Percentiles rank a stretch among this genome's conserved stretches.
Evolutionary conservation across 2,797 vertebrate species (phyloP).

Genomic region (Falco berigora): DNA sequence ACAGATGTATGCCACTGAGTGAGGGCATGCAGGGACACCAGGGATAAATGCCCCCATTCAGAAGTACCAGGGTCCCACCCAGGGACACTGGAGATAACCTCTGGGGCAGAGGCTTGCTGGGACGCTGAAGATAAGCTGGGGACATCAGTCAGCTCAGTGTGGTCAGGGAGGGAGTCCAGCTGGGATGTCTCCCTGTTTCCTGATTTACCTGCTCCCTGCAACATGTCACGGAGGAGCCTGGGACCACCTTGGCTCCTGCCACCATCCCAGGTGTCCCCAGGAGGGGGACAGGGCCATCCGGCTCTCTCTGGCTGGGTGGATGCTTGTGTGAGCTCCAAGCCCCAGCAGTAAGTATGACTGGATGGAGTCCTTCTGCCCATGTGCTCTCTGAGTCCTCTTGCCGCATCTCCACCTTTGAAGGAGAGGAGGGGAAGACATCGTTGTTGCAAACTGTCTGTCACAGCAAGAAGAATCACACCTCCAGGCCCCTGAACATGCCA

Average conservation of each 20-base stretch:
- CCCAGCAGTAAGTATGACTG: rapidly evolving
- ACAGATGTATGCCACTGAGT: rapidly evolving
- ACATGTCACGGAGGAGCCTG: rapidly evolving
- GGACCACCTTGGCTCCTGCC: not conserved
- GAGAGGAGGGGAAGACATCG: rapidly evolving
- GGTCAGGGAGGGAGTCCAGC: not conserved
- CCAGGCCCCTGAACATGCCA: not conserved
- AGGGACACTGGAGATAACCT: not conserved
- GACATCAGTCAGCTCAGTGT: not conserved
- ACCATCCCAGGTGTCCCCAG: not conserved
- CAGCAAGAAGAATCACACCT: not conserved
- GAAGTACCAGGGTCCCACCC: not conserved
- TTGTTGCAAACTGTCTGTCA: not conserved
- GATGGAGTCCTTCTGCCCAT: not conserved
- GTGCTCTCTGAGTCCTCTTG: rapidly evolving
- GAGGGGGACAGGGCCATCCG: rapidly evolving
- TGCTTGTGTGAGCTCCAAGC: not conserved
- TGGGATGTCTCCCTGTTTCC: not conserved
- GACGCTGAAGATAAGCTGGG: not conserved
- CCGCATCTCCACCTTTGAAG: rapidly evolving
- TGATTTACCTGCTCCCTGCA: not conserved
- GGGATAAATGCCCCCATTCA: not conserved
- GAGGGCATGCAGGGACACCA: not conserved
- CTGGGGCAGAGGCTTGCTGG: not conserved
- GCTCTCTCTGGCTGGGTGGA: not conserved